A percentile compares a stretch with the other conserved stretches of the same genome.
Conservation (phyloP, 2,113 vertebrate genomes). For the Myanophis thanlyinensis region DNA sequence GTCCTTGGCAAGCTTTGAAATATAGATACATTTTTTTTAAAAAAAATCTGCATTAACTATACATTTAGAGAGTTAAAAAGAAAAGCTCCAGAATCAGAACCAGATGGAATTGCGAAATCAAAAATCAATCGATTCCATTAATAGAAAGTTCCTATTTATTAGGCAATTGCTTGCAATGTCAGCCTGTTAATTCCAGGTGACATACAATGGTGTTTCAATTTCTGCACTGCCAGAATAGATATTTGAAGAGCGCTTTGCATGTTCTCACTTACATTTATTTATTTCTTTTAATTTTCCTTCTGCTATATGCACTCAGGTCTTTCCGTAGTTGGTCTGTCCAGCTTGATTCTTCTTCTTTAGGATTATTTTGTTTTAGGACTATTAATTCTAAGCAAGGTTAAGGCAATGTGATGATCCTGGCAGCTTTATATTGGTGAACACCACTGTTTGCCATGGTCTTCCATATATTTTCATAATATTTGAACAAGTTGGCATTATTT, state of each 20-base stretch:
- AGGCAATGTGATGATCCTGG: not conserved
- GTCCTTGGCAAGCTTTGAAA: not conserved
- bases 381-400: not conserved
- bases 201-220: not conserved
- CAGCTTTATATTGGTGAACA: not conserved
- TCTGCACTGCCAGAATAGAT: not conserved
- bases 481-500: not conserved
- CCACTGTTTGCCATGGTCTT: not conserved
- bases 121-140: not conserved
- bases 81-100: not conserved
- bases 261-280: not conserved
- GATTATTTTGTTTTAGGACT: not conserved
- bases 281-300: not conserved
- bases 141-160: not conserved
- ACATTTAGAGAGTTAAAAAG: not conserved
- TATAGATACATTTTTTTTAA: not conserved
- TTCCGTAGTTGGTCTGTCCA: not conserved
- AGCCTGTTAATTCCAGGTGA: not conserved
- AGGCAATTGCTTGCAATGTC: not conserved
- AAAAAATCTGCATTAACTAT: not conserved
- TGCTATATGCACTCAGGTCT: not conserved
- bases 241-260: not conserved
- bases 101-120: not conserved
- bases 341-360: not conserved
- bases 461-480: not conserved